phyloP scores from a whole-genome alignment of 2,113 vertebrate species.

The Microcebus murinus region DNA sequence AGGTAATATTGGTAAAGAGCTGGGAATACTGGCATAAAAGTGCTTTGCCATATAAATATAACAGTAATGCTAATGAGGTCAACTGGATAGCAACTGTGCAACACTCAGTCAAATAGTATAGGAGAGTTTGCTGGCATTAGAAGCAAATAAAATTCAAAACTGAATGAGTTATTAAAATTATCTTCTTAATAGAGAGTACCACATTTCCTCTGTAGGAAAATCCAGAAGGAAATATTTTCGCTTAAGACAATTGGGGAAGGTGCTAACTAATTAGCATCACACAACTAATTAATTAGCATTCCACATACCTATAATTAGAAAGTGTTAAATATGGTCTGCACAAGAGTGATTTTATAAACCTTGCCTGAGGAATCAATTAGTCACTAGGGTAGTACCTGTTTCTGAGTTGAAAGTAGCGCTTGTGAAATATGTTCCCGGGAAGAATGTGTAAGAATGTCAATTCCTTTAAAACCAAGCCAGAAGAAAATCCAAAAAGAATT shows the following conservation, averaged over 20 bases:
- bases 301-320: conserved; percentile 45
- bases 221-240: conserved; percentile 44
- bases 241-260: not conserved
- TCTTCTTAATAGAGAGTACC: not conserved
- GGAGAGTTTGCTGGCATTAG: not conserved
- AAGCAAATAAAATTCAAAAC: conserved; percentile 24
- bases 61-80: not conserved
- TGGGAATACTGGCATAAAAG: not conserved
- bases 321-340: not conserved
- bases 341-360: conserved; percentile 27
- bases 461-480: not conserved
- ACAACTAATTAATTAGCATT: conserved; percentile 48
- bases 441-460: conserved; percentile 41
- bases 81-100: not conserved
- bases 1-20: not conserved
- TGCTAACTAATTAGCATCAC: conserved; percentile 45
- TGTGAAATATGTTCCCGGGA: conserved; percentile 41
- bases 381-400: not conserved
- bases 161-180: not conserved
- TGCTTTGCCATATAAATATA: not conserved
- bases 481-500: conserved; percentile 2
- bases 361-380: conserved; percentile 4
- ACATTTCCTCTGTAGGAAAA: not conserved
- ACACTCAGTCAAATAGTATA: not conserved
- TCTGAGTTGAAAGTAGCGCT: conserved; percentile 34